Evolutionary conservation across 2,797 vertebrate genomes (phyloP), one percentile per base, ranked within the genome.

Genomic region (Scyliorhinus canicula): DNA sequence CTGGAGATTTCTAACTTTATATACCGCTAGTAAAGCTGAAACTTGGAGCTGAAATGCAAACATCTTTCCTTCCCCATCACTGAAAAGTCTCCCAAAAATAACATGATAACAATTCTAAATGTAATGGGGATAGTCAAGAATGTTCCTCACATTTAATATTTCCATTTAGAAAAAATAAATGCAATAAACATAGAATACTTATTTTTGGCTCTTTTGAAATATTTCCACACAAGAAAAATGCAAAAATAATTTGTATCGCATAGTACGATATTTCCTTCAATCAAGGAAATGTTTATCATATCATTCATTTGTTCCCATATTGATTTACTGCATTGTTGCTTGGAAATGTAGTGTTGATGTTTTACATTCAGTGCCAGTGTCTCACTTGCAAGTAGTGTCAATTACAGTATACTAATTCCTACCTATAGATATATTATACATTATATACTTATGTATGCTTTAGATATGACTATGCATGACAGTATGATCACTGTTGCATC

Each of bases 211-310:
- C 86, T 91, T 26, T 31, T 63, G 4, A 35, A 60, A n/a, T 63
- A n/a, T 91, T 91, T 91, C 88, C 85, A 86, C 24, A 16, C 86
- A 90, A 90, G 31, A 90, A 28, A 26, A 90, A 5, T n/a, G 44
- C 31, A 60, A 63, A 63, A 24, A 44, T 60, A n/a, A 86, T 52
- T 86, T 24, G 44, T 50, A 26, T 19, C 82, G 2, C 24, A 44
- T n/a, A 50, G 82, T 84, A 50, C 82, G n/a, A n/a, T n/a, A n/a
- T n/a, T 84, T 50, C 50, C 7, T 47, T 84, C 44, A 50, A 7
- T 77, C 74, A 40, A 16, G 3, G 35, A 77, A 77, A 40, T 77
- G 40, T 14, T 40, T 19, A 77, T 40, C 71, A 79, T 19, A 85
- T 84, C 26, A 50, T 86, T 52, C 7, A 31, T 86, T 85, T 85